Percentiles rank a stretch among this genome's conserved stretches.
Conservation (phyloP, 2,888 invertebrate genomes). For the Bombylius discolor region DNA sequence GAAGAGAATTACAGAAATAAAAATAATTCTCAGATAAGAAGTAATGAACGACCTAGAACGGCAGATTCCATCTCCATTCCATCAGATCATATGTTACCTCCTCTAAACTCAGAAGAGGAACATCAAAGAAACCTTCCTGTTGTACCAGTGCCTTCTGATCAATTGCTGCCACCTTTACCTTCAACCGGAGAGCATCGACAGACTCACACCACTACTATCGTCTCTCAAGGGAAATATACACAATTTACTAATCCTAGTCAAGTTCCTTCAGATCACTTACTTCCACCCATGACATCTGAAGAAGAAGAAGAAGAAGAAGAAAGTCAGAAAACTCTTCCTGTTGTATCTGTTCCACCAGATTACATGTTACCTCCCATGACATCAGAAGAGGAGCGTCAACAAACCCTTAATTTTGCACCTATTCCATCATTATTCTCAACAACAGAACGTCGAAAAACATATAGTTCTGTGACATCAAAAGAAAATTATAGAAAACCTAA, state of each 20-base stretch:
- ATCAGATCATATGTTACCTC: neutral
- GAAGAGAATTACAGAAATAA: neutral
- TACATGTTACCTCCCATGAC: slow-evolving; percentile 3
- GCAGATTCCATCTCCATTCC: neutral
- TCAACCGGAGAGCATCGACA: too few species aligned
- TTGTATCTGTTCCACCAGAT: neutral
- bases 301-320: neutral
- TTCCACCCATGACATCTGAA: neutral
- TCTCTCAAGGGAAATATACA: too few species aligned
- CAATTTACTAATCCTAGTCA: too few species aligned
- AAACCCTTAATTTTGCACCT: neutral
- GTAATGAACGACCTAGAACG: neutral
- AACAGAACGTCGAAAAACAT: neutral
- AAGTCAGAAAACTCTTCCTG: neutral
- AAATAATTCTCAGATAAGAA: neutral
- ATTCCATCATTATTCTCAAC: too few species aligned
- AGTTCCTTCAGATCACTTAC: neutral
- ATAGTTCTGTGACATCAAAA: too few species aligned
- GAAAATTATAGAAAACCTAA: neutral
- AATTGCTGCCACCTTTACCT: too few species aligned
- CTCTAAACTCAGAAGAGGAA: neutral
- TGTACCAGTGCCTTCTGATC: neutral
- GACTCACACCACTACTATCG: too few species aligned
- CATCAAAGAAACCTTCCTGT: neutral
- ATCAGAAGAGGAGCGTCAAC: neutral